Evolutionary conservation across 2,888 invertebrate genomes (phyloP).

Genomic region (Steinernema carpocapsae): DNA sequence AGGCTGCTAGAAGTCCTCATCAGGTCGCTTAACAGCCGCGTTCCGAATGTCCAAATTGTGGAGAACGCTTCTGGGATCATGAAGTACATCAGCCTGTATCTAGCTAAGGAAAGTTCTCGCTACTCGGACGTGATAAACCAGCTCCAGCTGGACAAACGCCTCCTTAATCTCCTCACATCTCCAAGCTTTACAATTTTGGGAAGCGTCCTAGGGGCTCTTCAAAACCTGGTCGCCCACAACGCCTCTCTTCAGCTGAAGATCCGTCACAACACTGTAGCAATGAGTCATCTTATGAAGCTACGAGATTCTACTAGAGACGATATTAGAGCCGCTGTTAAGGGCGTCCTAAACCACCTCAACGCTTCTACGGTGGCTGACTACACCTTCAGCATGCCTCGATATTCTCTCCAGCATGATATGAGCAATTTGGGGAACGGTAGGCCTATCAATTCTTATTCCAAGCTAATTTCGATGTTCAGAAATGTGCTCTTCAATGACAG

Average conservation of each 20-base stretch:
- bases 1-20: conserved; percentile 55
- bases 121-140: conserved; percentile 38
- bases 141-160: conserved; percentile 39
- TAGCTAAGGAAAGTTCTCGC: conserved; percentile 37
- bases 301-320: conserved; percentile 59
- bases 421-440: background rate
- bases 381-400: conserved; percentile 4
- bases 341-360: conserved; percentile 43
- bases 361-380: conserved; percentile 11
- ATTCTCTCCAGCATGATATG: background rate
- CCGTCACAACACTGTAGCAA: conserved; percentile 47
- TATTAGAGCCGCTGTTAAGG: conserved; percentile 51
- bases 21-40: conserved; percentile 48
- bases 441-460: background rate
- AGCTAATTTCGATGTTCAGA: background rate
- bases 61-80: conserved; percentile 64
- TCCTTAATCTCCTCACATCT: conserved; percentile 55
- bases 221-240: conserved; percentile 55
- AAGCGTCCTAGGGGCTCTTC: conserved; percentile 59
- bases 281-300: conserved; percentile 52
- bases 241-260: conserved; percentile 52
- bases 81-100: conserved; percentile 59
- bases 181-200: conserved; percentile 60
- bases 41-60: conserved; percentile 49
- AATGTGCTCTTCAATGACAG: conserved; percentile 14